Base-by-base conservation (phyloP, 1,140 invertebrate genomes). In the Nephotettix cincticeps region DNA sequence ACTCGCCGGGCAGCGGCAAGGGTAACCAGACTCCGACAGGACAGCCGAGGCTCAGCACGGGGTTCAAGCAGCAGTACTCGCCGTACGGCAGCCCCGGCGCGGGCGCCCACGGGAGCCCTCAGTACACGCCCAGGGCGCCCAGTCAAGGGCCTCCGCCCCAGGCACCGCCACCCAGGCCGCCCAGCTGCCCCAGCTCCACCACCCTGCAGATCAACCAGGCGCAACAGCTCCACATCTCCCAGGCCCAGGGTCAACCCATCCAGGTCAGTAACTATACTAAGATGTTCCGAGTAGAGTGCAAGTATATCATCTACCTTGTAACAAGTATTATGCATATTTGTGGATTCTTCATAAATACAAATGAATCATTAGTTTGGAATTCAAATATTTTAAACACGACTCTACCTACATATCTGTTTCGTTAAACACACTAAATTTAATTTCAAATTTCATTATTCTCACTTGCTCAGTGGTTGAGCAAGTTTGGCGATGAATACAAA, bases 161-260 rank as follows among this genome's bases (percentile, higher is more conserved):
- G 14, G 47, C 64, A 43, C 27, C 71, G 21, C 32, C 71, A 27
- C 25, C 45, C 17, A 45, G 29, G 14, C 65, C 63, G 30, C 36
- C 66, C 14, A 40, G 14, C 14, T 40, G 17, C 17, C 61, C 40
- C 1, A 28, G 3, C 54, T 23, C 56, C 1, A 19, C 87, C 1
- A 87, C 86, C 9, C 77, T 94, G 74, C 91, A 93, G 80, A 92
- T 94, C 81, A 92, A 91, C 76, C 93, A 94, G 80, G 91, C 91
- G 17, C 93, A 94, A 79, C 92, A 94, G 78, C 80, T 95, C 73
- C 92, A 95, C 79, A 91, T 94, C 71, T 88, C 85, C 71, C 92
- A 93, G 77, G 88, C 89, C n/a, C 87, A 84, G 67, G 83, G 83
- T 70, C 89, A 91, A 76, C 89, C 89, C 73, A 88, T 93, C 71